Base-by-base conservation (phyloP, 2,797 vertebrate genomes). In the Tamandua tetradactyla region DNA sequence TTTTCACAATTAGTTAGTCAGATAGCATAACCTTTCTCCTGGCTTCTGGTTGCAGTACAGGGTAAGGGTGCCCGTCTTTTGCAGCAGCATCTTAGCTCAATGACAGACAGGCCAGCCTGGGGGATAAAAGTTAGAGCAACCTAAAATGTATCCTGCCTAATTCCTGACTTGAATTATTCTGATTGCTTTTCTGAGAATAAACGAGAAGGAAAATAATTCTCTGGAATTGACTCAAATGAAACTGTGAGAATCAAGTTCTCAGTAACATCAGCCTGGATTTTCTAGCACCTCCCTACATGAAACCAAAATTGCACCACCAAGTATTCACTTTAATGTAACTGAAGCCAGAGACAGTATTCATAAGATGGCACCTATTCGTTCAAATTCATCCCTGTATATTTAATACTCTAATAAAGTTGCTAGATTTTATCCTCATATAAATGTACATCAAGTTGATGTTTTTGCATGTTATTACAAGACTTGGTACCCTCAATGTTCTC, bases 101-200 rank as follows among this genome's bases (percentile, higher is more conserved):
- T 79, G 62, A 91, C 17, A 95, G 52, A 91, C 12, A 78, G 20
- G 5, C 66, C 49, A 14, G 12, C 62, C 44, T 10, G 62, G 2
- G 44, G 25, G 7, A 7, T 7, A 42, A 74, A 14, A 9, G 4
- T 64, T 75, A 89, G 79, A n/a, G 52, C 7, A 59, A 47, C 1
- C 22, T 62, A 81, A 72, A 75, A 69, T 23, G 2, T 30, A 74
- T 32, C 30, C 35, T 64, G 1, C 3, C 66, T 95, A 82, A 80
- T 59, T 90, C 14, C 8, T 68, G 12, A 47, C 23, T 11, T 49
- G 22, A 74, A 25, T 89, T 52, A 76, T 64, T 49, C 22, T 30
- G 66, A 32, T 69, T 91, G 1, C 3, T 88, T 96, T 87, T 94
- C 25, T 62, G 52, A 78, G 69, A 95, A 61, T 66, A 83, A 79